These are phyloP conservation scores for Oreonectes daqikongensis DNA, from an alignment of 2,797 vertebrate species.

Conservation along the genomic window DNA sequence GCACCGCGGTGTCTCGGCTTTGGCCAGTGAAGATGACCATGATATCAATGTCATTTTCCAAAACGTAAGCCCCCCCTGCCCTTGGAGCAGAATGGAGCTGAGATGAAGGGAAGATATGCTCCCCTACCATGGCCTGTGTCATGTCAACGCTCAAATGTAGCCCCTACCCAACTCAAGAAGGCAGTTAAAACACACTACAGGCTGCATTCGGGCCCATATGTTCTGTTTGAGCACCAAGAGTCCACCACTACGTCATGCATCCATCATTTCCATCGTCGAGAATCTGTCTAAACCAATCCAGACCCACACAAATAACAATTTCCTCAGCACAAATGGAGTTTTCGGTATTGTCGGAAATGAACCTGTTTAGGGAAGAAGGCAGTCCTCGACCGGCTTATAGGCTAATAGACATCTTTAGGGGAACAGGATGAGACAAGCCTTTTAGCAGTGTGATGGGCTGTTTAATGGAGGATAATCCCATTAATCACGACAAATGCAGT, in stretches of 20 bases:
- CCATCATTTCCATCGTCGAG: not conserved
- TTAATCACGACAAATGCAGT: slow-evolving; percentile 41
- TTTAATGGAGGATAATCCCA: slow-evolving; percentile 51
- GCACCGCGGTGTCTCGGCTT: slow-evolving; percentile 59
- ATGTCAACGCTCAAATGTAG: slow-evolving; percentile 48
- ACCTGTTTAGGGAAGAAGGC: slow-evolving; percentile 8
- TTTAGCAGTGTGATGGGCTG: slow-evolving; percentile 38
- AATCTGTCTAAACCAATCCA: slow-evolving; percentile 3
- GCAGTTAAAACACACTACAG: too few species aligned
- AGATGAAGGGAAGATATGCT: slow-evolving; percentile 63
- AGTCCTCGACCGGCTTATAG: slow-evolving; percentile 10
- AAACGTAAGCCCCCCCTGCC: slow-evolving; percentile 62
- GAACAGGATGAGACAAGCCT: slow-evolving; percentile 34
- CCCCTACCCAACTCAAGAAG: too few species aligned
- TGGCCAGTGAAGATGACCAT: slow-evolving; percentile 19
- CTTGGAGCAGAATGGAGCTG: slow-evolving; percentile 69
- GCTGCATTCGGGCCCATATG: not conserved
- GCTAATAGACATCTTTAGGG: slow-evolving; percentile 17
- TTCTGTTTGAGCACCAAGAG: not conserved
- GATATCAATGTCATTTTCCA: slow-evolving; percentile 58
- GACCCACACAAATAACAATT: slow-evolving; percentile 4
- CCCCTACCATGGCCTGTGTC: slow-evolving; percentile 59
- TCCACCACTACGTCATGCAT: not conserved
- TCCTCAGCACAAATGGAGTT: not conserved
- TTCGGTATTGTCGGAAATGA: not conserved